These are phyloP conservation scores for Syrista parreyssii DNA, from an alignment of 2,888 invertebrate genomes.

Conservation along the genomic window DNA sequence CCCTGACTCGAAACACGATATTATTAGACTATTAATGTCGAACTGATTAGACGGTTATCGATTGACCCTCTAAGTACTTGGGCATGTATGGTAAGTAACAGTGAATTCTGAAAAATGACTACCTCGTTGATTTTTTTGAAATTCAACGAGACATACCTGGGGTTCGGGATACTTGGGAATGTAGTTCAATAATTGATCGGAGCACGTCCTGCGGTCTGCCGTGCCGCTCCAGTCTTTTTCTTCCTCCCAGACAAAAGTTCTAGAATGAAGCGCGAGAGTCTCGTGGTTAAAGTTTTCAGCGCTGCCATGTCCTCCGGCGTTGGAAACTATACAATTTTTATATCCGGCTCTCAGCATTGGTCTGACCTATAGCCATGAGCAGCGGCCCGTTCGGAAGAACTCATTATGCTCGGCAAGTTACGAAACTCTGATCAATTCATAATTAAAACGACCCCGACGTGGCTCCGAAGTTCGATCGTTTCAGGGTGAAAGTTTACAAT, in stretches of 20 bases:
- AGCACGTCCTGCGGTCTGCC: not conserved
- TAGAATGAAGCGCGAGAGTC: not conserved
- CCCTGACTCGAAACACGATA: not conserved
- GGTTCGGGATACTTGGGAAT: not conserved
- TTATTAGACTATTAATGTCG: not conserved
- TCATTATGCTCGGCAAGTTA: conserved; percentile 45
- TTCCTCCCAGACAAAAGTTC: not conserved
- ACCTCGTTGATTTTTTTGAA: not conserved
- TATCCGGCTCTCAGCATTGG: conserved; percentile 16
- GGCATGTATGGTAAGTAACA: not conserved
- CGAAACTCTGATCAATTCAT: conserved; percentile 49
- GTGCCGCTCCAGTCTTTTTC: not conserved
- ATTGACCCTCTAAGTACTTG: not conserved
- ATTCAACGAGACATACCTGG: not conserved
- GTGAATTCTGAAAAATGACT: not conserved
- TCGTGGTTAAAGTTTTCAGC: conserved; percentile 4
- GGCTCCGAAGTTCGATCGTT: conserved; percentile 29
- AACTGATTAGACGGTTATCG: not conserved
- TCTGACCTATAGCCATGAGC: not conserved
- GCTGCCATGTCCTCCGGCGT: conserved; percentile 20
- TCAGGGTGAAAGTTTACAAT: conserved; percentile 15
- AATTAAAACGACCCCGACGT: conserved; percentile 42
- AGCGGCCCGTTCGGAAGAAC: conserved; percentile 8
- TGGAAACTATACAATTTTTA: conserved; percentile 33
- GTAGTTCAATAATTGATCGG: not conserved